Evolutionary conservation across 2,113 vertebrate species (phyloP).

Genomic region (Microcebus lehilahytsara): DNA sequence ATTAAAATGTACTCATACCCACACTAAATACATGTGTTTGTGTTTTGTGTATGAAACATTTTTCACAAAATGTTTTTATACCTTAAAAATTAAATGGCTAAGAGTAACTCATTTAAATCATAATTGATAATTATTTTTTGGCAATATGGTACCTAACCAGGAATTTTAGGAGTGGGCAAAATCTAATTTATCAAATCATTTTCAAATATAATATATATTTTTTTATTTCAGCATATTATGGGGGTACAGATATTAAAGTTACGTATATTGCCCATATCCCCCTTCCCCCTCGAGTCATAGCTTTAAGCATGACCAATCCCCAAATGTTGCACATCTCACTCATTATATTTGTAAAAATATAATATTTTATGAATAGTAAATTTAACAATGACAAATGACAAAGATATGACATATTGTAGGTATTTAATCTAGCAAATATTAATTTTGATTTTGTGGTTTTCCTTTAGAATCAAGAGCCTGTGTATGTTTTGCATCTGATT

Average conservation of each 20-base stretch:
- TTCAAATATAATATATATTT: background rate
- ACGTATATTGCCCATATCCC: no score
- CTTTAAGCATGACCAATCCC: no score
- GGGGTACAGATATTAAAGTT: no score
- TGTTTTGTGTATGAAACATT: background rate
- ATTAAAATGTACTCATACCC: background rate
- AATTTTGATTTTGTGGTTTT: constrained; percentile 24
- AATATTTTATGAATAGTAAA: background rate
- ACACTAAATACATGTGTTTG: background rate
- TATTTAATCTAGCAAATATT: background rate
- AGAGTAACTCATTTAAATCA: background rate
- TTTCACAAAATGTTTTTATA: background rate
- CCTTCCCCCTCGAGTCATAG: no score
- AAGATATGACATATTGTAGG: background rate
- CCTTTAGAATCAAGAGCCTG: background rate
- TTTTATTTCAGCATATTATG: no score
- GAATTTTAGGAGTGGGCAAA: background rate
- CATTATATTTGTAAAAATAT: background rate
- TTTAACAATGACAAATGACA: background rate
- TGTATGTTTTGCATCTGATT: background rate
- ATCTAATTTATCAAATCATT: background rate
- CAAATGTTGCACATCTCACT: no score
- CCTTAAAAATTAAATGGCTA: background rate
- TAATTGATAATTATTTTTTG: background rate
- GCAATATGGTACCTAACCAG: background rate